A percentile compares a stretch with the other conserved stretches of the same genome.
phyloP scores from a whole-genome alignment of 2,888 invertebrate genomes.

The Kuschelorhynchus macadamiae region DNA sequence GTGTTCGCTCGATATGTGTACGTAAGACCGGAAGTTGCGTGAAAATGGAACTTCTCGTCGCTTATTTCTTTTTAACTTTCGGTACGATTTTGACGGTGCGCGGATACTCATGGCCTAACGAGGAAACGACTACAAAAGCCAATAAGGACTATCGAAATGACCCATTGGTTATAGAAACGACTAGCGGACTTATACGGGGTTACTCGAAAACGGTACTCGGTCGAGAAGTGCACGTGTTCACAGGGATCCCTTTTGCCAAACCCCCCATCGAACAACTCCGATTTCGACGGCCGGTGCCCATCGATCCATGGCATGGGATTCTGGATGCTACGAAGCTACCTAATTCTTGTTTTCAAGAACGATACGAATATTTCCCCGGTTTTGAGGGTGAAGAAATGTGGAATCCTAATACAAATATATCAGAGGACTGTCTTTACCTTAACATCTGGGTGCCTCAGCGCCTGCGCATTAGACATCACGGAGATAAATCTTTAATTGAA shows the following conservation, averaged over 20 bases:
- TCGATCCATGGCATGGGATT: slow-evolving; percentile 90
- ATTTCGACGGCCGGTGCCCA: slow-evolving; percentile 88
- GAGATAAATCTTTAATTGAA: slow-evolving; percentile 74
- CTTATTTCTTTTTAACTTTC: slow-evolving; percentile 49
- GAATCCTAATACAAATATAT: slow-evolving; percentile 95
- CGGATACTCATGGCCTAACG: slow-evolving; percentile 68
- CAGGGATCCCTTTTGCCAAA: slow-evolving; percentile 94
- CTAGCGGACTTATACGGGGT: slow-evolving; percentile 85
- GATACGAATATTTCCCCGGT: slow-evolving; percentile 90
- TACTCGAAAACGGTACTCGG: slow-evolving; percentile 85
- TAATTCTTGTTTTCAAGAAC: slow-evolving; percentile 90
- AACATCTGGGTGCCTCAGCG: slow-evolving; percentile 96
- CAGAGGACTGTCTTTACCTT: slow-evolving; percentile 95
- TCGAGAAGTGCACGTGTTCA: slow-evolving; percentile 89
- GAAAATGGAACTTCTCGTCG: slow-evolving; percentile 56
- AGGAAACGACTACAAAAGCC: slow-evolving; percentile 63
- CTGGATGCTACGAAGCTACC: slow-evolving; percentile 85
- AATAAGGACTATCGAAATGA: slow-evolving; percentile 72
- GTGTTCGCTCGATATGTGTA: slow-evolving; percentile 36
- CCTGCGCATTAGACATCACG: slow-evolving; percentile 81
- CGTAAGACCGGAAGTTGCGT: slow-evolving; percentile 6
- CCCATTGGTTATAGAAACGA: slow-evolving; percentile 86
- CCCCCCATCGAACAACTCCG: slow-evolving; percentile 89
- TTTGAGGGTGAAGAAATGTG: slow-evolving; percentile 96
- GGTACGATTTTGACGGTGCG: slow-evolving; percentile 53